These are phyloP conservation scores for Rotaria socialis DNA, from an alignment of 2,888 invertebrate genomes.

Conservation along the genomic window DNA sequence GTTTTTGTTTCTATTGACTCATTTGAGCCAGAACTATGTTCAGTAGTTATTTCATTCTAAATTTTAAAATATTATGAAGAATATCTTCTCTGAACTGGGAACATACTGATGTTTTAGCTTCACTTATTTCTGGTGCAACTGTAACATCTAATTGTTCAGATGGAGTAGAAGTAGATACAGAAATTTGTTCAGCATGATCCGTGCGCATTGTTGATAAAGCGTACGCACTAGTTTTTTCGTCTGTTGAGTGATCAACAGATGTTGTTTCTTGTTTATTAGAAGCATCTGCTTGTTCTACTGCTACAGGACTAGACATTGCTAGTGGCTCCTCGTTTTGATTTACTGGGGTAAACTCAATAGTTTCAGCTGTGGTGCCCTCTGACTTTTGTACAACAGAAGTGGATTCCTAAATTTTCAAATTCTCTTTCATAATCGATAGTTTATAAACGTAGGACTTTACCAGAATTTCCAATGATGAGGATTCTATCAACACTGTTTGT, in stretches of 20 bases:
- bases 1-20: not conserved
- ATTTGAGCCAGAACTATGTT: not conserved
- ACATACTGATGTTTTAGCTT: not conserved
- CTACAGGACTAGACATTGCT: not conserved
- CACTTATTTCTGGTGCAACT: not conserved
- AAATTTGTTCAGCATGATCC: not conserved
- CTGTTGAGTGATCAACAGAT: too few relatives aligned
- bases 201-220: too few relatives aligned
- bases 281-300: not conserved
- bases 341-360: not conserved
- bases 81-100: not conserved
- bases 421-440: not conserved
- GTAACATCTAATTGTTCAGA: not conserved
- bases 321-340: too few relatives aligned
- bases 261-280: not conserved
- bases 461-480: not conserved
- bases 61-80: not conserved
- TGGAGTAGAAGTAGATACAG: too few relatives aligned
- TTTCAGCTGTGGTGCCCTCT: not conserved
- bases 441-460: not conserved
- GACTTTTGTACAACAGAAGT: not conserved
- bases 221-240: too few relatives aligned
- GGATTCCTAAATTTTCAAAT: not conserved
- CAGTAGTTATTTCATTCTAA: not conserved
- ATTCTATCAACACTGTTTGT: not conserved